Evolutionary conservation across 2,888 invertebrate genomes (phyloP).

Genomic region (Orchesella flavescens): DNA sequence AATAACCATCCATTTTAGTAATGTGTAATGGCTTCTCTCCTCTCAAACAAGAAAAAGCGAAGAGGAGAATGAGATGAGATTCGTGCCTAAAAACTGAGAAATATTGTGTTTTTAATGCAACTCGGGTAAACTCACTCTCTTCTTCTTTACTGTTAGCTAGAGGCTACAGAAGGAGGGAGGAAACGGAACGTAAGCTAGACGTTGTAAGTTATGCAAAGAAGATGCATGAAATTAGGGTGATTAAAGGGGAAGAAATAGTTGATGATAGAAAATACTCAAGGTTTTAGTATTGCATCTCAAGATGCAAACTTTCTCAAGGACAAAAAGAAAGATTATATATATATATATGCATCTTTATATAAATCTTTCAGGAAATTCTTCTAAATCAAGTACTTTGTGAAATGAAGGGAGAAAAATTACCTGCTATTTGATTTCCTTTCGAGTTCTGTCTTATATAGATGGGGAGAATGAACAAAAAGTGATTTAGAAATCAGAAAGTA

Average conservation of each 20-base stretch:
- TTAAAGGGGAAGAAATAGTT: conserved; percentile 46
- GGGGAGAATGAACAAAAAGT: neutral
- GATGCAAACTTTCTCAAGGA: neutral
- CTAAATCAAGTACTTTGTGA: too few relatives aligned
- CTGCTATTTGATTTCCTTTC: neutral
- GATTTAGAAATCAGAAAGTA: conserved; percentile 7
- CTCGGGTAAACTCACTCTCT: neutral
- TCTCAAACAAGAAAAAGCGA: neutral
- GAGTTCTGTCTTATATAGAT: neutral
- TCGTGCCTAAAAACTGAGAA: neutral
- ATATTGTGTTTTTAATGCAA: neutral
- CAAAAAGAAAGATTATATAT: neutral
- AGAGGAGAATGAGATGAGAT: conserved; percentile 24
- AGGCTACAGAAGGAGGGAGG: neutral
- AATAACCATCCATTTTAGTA: conserved; percentile 64
- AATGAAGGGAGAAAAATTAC: neutral
- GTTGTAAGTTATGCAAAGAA: conserved; percentile 52
- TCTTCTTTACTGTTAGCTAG: neutral
- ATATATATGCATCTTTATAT: too few relatives aligned
- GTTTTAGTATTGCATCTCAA: neutral
- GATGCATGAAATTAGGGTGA: conserved; percentile 60
- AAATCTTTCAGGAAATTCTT: too few relatives aligned
- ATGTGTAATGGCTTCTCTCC: conserved; percentile 34
- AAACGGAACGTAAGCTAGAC: neutral
- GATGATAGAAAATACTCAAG: neutral